Conservation (phyloP, 2,113 vertebrate genomes). For the Psilopsiagon aymara region DNA sequence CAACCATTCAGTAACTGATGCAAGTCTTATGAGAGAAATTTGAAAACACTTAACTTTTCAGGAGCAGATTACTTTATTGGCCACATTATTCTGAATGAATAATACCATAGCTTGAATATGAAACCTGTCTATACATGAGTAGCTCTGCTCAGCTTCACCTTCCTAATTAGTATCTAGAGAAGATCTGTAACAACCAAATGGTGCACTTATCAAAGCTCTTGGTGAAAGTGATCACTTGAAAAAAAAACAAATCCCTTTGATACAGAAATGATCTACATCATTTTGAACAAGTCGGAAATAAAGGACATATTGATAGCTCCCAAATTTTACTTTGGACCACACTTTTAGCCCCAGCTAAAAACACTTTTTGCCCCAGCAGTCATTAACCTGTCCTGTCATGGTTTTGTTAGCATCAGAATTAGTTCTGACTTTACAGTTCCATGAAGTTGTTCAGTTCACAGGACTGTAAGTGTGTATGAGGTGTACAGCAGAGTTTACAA, state of each 20-base stretch:
- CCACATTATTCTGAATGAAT: background rate
- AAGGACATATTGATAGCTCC: background rate
- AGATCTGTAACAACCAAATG: background rate
- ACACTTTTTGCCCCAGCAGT: background rate
- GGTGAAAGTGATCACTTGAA: background rate
- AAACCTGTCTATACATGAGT: background rate
- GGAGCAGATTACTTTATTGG: background rate
- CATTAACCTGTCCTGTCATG: background rate
- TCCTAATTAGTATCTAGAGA: background rate
- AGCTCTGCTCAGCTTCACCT: background rate
- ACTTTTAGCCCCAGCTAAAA: background rate
- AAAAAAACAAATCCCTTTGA: background rate
- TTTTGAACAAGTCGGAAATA: background rate
- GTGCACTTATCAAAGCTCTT: background rate
- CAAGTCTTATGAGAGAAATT: background rate
- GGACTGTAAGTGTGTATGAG: background rate
- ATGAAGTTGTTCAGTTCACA: background rate
- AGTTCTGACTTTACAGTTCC: background rate
- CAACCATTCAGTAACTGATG: background rate
- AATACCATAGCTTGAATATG: background rate
- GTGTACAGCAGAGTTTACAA: background rate
- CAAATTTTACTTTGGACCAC: background rate
- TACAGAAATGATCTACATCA: background rate
- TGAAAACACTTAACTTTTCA: background rate
- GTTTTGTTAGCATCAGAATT: background rate